Conservation (phyloP, 2,113 vertebrate genomes). For the Tenebrosternarchus preto region DNA sequence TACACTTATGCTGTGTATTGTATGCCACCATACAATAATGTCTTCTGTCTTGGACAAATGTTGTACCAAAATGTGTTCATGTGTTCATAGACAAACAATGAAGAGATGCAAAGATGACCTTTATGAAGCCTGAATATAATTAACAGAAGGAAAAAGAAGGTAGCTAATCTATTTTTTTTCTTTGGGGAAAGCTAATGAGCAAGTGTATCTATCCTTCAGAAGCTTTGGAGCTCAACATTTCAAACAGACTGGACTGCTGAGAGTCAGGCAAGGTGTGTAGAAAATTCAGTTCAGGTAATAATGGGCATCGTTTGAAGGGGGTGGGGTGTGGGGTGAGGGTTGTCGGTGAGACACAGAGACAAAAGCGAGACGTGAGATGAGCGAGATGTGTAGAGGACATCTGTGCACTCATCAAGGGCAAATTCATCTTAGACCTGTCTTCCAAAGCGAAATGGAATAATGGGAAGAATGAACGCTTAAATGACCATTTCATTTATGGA, state of each 20-base stretch:
- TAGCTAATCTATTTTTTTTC: slow-evolving; percentile 31
- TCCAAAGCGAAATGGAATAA: slow-evolving; percentile 1
- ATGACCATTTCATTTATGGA: neutral
- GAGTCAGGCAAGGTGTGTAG: neutral
- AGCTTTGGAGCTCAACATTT: neutral
- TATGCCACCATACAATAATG: too few species aligned
- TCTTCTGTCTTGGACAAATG: too few species aligned
- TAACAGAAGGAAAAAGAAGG: slow-evolving; percentile 6
- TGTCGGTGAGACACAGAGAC: neutral
- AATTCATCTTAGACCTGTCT: slow-evolving; percentile 18
- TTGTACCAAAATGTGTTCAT: neutral
- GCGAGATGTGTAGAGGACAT: neutral
- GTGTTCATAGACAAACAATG: neutral
- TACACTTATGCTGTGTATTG: too few species aligned
- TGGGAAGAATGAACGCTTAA: neutral
- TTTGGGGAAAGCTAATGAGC: slow-evolving; percentile 29
- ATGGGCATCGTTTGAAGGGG: neutral
- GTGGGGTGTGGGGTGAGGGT: too few species aligned
- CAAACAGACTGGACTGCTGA: neutral
- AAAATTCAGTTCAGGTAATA: slow-evolving; percentile 1
- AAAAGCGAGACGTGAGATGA: too few species aligned
- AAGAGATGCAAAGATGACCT: neutral
- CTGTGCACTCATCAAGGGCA: slow-evolving; percentile 6
- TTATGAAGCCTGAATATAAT: neutral
- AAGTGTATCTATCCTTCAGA: slow-evolving; percentile 21